phyloP scores from a whole-genome alignment of 2,888 invertebrate species.

The Marasmarcha lunaedactyla region DNA sequence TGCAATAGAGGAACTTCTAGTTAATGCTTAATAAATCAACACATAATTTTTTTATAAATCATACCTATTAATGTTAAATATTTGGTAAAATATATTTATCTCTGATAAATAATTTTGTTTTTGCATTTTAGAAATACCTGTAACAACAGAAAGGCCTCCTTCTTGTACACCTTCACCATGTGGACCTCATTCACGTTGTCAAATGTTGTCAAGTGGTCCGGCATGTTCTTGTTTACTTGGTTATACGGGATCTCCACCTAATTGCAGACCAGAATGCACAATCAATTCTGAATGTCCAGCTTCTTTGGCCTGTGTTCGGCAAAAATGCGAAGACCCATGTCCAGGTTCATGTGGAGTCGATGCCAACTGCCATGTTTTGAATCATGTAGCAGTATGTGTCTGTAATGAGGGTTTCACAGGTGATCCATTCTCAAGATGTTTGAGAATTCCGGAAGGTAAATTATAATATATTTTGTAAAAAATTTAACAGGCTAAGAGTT shows the following conservation, averaged over 20 bases:
- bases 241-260: constrained; percentile 82
- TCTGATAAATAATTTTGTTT: background rate
- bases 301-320: constrained; percentile 80
- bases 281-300: constrained; percentile 84
- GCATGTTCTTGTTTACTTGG: constrained; percentile 85
- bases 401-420: constrained; percentile 81
- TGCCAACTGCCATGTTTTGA: constrained; percentile 81
- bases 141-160: constrained; percentile 75
- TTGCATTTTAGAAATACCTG: constrained; percentile 38
- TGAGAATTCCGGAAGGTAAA: constrained; percentile 63
- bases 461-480: background rate
- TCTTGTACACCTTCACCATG: constrained; percentile 87
- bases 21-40: no score
- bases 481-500: no score
- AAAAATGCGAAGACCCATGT: constrained; percentile 86
- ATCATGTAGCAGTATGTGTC: constrained; percentile 85
- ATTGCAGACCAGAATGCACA: constrained; percentile 84
- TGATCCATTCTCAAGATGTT: constrained; percentile 85
- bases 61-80: no score
- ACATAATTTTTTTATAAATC: no score
- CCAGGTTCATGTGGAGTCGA: constrained; percentile 85
- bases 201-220: constrained; percentile 77
- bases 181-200: constrained; percentile 86
- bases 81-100: background rate
- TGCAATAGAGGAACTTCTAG: no score